A percentile compares a stretch with the other conserved stretches of the same genome.
Conservation (phyloP, 2,113 vertebrate genomes). For the Indicator maculatus region DNA sequence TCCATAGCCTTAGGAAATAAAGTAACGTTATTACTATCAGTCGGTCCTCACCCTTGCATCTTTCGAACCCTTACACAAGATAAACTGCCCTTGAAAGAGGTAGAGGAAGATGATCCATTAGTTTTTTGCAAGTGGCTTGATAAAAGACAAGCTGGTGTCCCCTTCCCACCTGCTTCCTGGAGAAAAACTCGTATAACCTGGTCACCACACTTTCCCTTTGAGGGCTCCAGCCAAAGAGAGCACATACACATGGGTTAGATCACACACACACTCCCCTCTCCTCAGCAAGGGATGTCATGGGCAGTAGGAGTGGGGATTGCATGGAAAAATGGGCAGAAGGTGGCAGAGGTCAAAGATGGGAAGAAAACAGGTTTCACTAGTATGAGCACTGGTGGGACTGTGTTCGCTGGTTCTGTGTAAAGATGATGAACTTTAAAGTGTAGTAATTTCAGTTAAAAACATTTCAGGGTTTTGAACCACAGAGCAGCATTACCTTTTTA, state of each 20-base stretch:
- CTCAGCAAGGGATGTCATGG: neutral
- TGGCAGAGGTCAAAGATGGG: neutral
- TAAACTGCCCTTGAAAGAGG: neutral
- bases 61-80: neutral
- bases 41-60: neutral
- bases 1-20: neutral
- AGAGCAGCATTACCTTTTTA: neutral
- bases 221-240: neutral
- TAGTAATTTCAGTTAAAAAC: neutral
- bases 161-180: neutral
- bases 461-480: neutral
- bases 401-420: neutral
- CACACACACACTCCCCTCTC: fast-evolving
- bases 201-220: neutral
- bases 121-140: neutral
- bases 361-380: neutral
- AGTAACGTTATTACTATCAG: neutral
- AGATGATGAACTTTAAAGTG: neutral
- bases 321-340: neutral
- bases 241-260: fast-evolving
- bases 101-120: neutral
- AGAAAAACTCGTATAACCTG: neutral
- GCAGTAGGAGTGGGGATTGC: neutral
- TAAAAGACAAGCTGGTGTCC: neutral
- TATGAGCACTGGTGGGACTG: fast-evolving